Evolutionary conservation across 2,888 invertebrate genomes (phyloP), one percentile per base, ranked within the genome.

Genomic region (Sepioteuthis lessoniana): DNA sequence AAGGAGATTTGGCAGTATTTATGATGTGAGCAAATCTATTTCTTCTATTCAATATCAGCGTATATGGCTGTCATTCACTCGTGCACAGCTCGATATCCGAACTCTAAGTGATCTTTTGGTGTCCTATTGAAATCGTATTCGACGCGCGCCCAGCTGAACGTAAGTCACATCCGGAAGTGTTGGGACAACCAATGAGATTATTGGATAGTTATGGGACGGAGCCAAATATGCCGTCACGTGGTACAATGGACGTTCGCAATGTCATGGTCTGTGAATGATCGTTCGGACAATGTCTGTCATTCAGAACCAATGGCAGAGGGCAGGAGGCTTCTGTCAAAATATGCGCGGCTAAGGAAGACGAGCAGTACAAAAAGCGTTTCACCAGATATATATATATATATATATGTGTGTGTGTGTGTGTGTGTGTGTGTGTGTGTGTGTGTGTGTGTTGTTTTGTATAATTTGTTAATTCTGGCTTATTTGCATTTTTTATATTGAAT

Each of bases 241-340:
- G 3, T 76, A 76, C 76, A 76, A 76, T 76, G 76, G n/a, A 13
- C n/a, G n/a, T 76, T 76, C 35, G n/a, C n/a, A 76, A 76, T 76
- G 76, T 76, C 76, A 76, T 76, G 13, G n/a, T 76, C 76, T 76
- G 76, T 76, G n/a, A 76, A 76, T 76, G 76, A 76, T 76, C n/a
- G 76, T 76, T n/a, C 76, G 76, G 76, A 76, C 76, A 76, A 76
- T 76, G 76, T 76, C n/a, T 76, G 76, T 35, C 76, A 76, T 76
- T 76, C 76, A 76, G n/a, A 76, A 19, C 76, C n/a, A 35, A 76
- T 76, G 16, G 76, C 76, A 76, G 13, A 76, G n/a, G n/a, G n/a
- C 76, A 76, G n/a, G 19, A 35, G 16, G n/a, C n/a, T n/a, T 76
- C 19, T 76, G 76, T 76, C 76, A 76, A 35, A 76, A 76, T 76